Evolutionary conservation across 2,797 vertebrate genomes (phyloP).

Genomic region (Falco peregrinus): DNA sequence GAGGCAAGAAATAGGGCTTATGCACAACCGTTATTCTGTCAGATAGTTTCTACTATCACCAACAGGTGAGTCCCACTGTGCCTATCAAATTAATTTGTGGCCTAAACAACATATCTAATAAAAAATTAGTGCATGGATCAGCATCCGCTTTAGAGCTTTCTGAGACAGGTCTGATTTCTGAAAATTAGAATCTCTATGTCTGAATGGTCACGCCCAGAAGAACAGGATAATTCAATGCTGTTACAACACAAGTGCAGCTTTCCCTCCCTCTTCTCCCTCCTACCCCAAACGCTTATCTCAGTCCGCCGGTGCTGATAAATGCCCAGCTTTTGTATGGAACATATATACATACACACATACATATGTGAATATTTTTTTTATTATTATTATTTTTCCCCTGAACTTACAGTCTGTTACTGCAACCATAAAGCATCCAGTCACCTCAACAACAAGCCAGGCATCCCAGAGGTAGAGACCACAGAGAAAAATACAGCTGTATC

Average conservation of each 20-base stretch:
- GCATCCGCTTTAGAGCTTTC: neutral
- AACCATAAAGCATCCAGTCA: neutral
- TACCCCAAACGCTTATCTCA: neutral
- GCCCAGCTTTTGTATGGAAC: neutral
- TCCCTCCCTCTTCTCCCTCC: neutral
- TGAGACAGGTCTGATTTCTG: neutral
- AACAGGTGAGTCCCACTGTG: neutral
- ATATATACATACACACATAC: neutral
- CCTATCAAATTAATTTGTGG: neutral
- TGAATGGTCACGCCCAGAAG: neutral
- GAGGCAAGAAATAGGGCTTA: neutral
- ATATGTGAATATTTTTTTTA: too few species aligned
- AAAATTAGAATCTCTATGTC: neutral
- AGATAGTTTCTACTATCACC: neutral
- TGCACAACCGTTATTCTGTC: neutral
- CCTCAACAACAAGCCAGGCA: neutral
- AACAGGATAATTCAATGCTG: neutral
- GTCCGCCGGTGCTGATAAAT: neutral
- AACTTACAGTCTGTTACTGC: neutral
- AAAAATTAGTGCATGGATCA: neutral
- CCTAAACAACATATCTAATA: neutral
- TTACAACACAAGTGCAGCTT: neutral
- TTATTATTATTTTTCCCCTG: neutral
- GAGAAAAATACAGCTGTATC: neutral
- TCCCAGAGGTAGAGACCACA: neutral